Evolutionary conservation across 2,113 vertebrate genomes (phyloP), one percentile per base, ranked within the genome.

Genomic region (Noctilio leporinus): DNA sequence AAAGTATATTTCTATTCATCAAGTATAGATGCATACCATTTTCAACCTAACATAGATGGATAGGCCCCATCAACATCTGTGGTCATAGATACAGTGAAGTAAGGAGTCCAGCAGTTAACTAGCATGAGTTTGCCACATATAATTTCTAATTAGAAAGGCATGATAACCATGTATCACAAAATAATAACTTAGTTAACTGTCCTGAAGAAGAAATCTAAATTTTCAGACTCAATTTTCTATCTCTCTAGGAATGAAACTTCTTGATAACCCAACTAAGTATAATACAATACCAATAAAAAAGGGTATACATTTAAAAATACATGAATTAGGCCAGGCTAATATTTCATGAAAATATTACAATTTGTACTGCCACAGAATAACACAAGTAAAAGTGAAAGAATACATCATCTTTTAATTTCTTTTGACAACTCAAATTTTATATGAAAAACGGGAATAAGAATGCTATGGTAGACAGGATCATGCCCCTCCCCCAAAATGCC

Each of bases 181-280:
- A 85, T 69, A 70, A 49, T 75, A 67, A 90, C 49, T 75, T 75
- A 93, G 15, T 67, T 77, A 80, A 84, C 17, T 84, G 20, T 64
- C 49, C n/a, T 70, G 51, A 80, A 90, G 55, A 82, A 77, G 53
- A 96, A 80, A 88, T 80, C 20, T 92, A 89, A 76, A 85, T 57
- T 89, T 92, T 84, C 40, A 86, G n/a, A 86, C 28, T 77, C 40
- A 80, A 38, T 57, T 90, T 76, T 28, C n/a, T 93, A 28, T 94
- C 57, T 70, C 62, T 77, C n/a, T 86, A 35, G n/a, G 70, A 73
- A 16, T 85, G 26, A 96, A 90, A 53, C 16, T 4, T 84, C 64
- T 86, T 92, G 69, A 59, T 97, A 49, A 84, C 10, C 33, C 20
- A 73, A 87, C 33, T 80, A 57, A 94, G 55, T 84, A 40, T 57